Percentiles rank a stretch among this genome's conserved stretches.
These are phyloP conservation scores for Sinocyclocheilus grahami DNA, from an alignment of 2,113 vertebrate species.

Conservation along the genomic window DNA sequence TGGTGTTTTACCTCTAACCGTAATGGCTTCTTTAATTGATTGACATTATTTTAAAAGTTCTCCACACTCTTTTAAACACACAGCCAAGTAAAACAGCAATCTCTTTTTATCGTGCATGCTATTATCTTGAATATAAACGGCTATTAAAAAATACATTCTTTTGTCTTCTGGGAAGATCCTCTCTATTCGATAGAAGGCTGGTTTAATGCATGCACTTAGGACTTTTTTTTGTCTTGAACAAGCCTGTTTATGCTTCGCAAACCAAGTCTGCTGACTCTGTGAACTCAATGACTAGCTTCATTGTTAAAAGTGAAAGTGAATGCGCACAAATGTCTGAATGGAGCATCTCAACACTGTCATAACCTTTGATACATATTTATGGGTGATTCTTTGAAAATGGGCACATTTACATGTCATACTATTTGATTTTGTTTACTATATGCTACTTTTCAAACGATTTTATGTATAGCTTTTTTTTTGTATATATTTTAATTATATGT, in stretches of 20 bases:
- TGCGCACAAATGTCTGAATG: background rate
- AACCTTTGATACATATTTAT: background rate
- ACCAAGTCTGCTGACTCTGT: background rate
- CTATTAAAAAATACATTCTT: background rate
- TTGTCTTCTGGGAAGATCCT: background rate
- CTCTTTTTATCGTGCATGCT: background rate
- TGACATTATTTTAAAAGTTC: background rate
- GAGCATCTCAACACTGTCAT: too few species aligned
- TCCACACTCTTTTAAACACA: background rate
- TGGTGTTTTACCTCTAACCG: background rate
- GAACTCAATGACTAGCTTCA: background rate
- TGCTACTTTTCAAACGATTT: too few species aligned
- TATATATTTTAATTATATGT: too few species aligned
- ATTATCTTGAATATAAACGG: background rate
- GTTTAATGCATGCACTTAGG: background rate
- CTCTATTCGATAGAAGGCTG: background rate
- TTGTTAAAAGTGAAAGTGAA: slow-evolving; percentile 6
- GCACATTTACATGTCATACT: too few species aligned
- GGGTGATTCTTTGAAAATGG: background rate
- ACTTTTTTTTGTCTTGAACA: background rate
- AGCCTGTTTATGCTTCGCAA: too few species aligned
- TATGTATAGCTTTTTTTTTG: too few species aligned
- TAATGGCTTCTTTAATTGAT: background rate
- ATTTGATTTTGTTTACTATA: too few species aligned
- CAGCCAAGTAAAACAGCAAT: background rate